Conservation (phyloP, 1,140 invertebrate genomes). For the Papilio dardanus region DNA sequence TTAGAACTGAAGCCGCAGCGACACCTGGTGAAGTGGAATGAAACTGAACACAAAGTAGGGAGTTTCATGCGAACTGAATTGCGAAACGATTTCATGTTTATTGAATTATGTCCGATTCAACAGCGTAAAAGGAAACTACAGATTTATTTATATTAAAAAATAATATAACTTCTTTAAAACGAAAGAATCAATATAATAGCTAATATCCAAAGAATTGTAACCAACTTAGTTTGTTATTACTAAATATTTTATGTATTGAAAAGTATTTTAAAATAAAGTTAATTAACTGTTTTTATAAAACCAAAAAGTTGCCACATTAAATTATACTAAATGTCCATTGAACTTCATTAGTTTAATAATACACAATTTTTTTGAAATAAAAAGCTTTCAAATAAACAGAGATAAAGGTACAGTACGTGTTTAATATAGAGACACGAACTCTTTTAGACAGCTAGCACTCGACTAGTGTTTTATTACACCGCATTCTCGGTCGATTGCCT, state of each 20-base stretch:
- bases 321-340: no score
- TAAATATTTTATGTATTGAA: no score
- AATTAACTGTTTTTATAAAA: no score
- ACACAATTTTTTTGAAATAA: no score
- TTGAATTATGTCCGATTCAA: slow-evolving; percentile 9
- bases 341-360: no score
- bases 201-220: no score
- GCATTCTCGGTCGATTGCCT: slow-evolving; percentile 13
- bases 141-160: not conserved
- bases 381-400: not conserved
- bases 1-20: not conserved
- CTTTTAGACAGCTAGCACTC: slow-evolving; percentile 5
- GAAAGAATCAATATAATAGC: no score
- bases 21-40: not conserved
- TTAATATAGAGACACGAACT: not conserved
- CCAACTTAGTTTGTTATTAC: no score
- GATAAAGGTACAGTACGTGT: not conserved
- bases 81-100: not conserved
- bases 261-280: no score
- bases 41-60: not conserved
- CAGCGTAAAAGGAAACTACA: not conserved
- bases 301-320: no score
- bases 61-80: not conserved
- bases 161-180: no score
- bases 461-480: slow-evolving; percentile 5